Percentiles rank a stretch among this genome's conserved stretches.
Conservation (phyloP, 1,140 invertebrate species). For the Heliconius hermathena region DNA sequence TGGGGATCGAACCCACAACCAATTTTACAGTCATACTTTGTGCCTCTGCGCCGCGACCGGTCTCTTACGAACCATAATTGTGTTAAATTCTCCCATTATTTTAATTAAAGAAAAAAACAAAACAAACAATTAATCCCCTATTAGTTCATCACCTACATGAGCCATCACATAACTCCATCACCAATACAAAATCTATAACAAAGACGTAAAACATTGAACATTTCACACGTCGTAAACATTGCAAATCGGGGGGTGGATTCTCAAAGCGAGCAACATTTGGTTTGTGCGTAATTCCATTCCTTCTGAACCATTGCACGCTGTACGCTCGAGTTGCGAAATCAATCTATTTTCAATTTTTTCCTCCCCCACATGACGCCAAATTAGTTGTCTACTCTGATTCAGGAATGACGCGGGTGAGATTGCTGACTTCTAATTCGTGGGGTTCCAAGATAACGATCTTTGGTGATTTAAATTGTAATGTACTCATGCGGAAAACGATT, state of each 20-base stretch:
- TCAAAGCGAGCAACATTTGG: slow-evolving; percentile 26
- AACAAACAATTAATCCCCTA: not conserved
- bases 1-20: too few species aligned
- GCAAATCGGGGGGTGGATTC: slow-evolving; percentile 33
- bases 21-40: too few species aligned
- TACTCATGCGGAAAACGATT: not conserved
- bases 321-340: slow-evolving; percentile 63
- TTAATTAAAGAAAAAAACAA: too few species aligned
- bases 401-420: slow-evolving; percentile 55
- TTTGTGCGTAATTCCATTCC: slow-evolving; percentile 48
- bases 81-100: too few species aligned
- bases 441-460: slow-evolving; percentile 23
- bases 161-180: not conserved
- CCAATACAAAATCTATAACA: not conserved
- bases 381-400: slow-evolving; percentile 63
- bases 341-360: slow-evolving; percentile 76
- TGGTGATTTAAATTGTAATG: not conserved
- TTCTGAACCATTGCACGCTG: slow-evolving; percentile 63
- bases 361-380: slow-evolving; percentile 62
- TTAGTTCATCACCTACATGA: not conserved
- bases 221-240: slow-evolving; percentile 27
- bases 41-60: too few species aligned
- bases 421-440: slow-evolving; percentile 51
- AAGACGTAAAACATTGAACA: slow-evolving; percentile 17
- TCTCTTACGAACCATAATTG: too few species aligned